A percentile compares a stretch with the other conserved stretches of the same genome.
phyloP scores from a whole-genome alignment of 1,140 invertebrate genomes.

The Vollenhovia emeryi region DNA sequence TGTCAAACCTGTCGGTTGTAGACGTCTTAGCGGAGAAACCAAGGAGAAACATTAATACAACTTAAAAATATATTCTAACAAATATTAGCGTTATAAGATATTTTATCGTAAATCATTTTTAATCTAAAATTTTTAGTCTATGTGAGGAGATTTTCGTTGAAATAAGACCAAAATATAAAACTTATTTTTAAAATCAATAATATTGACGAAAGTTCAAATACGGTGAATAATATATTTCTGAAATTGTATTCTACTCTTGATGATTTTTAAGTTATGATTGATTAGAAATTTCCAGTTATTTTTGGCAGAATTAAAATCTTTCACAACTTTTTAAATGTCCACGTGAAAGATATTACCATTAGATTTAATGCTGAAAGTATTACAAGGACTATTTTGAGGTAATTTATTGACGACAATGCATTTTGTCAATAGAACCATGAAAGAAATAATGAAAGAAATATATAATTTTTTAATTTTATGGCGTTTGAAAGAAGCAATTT shows the following conservation, averaged over 20 bases:
- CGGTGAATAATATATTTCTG: background rate
- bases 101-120: background rate
- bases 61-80: background rate
- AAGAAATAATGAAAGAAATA: background rate
- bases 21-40: background rate
- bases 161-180: background rate
- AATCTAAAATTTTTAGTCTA: background rate
- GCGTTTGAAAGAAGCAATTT: background rate
- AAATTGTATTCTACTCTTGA: background rate
- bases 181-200: background rate
- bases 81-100: background rate
- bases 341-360: background rate
- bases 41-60: background rate
- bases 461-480: background rate
- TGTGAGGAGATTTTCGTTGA: background rate
- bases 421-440: background rate
- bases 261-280: background rate
- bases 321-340: background rate
- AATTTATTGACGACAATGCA: background rate
- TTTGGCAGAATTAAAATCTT: background rate
- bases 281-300: background rate
- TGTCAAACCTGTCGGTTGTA: background rate
- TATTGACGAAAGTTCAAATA: background rate
- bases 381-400: background rate
- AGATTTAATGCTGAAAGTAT: background rate